Evolutionary conservation across 2,888 invertebrate genomes (phyloP).

Genomic region (Aphidius colemani): DNA sequence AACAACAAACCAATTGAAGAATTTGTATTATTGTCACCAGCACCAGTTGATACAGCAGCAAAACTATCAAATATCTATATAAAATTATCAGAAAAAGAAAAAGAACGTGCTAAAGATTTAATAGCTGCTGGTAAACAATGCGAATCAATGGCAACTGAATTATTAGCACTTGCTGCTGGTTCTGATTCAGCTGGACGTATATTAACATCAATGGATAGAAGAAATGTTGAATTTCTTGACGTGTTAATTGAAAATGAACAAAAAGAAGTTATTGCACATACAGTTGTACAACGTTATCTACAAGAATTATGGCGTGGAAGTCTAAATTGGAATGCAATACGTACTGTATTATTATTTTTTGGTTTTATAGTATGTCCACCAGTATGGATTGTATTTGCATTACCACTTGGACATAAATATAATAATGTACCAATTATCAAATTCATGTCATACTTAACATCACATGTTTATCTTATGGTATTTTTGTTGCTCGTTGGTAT

Average conservation of each 20-base stretch:
- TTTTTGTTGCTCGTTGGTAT: conserved; percentile 89
- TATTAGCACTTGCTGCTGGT: conserved; percentile 90
- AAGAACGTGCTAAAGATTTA: conserved; percentile 96
- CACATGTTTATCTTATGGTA: conserved; percentile 96
- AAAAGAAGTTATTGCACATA: conserved; percentile 96
- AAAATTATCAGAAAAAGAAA: conserved; percentile 89
- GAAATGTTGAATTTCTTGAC: conserved; percentile 93
- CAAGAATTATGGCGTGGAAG: conserved; percentile 98
- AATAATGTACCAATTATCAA: conserved; percentile 99
- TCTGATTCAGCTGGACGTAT: conserved; percentile 94
- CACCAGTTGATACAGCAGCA: conserved; percentile 97
- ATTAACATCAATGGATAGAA: conserved; percentile 90
- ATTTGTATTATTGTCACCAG: conserved; percentile 97
- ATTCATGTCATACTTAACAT: conserved; percentile 99
- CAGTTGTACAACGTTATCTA: conserved; percentile 95
- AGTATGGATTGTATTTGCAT: conserved; percentile 93
- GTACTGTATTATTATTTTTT: conserved; percentile 90
- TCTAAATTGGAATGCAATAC: conserved; percentile 94
- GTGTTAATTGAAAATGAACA: conserved; percentile 98
- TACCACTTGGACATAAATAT: conserved; percentile 93
- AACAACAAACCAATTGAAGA: conserved; percentile 97
- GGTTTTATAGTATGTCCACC: conserved; percentile 93
- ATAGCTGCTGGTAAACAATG: conserved; percentile 95
- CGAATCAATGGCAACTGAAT: conserved; percentile 96
- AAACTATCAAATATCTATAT: conserved; percentile 93